Conservation (phyloP, 2,797 vertebrate genomes). For the Sebastes wilsoni region DNA sequence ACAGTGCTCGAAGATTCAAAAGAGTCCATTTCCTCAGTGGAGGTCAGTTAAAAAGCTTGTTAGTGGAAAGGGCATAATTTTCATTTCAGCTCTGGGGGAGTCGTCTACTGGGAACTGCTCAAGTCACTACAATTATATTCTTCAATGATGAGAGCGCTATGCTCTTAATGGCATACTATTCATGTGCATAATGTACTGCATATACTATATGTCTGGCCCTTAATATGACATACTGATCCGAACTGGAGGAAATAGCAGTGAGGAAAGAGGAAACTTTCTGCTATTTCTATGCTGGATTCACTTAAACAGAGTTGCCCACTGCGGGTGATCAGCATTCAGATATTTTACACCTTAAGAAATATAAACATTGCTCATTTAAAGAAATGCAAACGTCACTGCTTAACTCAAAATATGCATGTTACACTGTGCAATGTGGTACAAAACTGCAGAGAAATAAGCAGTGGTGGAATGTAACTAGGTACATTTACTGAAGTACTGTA, state of each 20-base stretch:
- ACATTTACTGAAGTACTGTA: not conserved
- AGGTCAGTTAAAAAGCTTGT: conserved; percentile 54
- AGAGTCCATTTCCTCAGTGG: conserved; percentile 25
- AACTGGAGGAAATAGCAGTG: not conserved
- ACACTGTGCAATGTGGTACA: not conserved
- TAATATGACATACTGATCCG: conserved; percentile 41
- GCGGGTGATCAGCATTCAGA: not conserved
- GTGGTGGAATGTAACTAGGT: not conserved
- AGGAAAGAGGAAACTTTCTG: not conserved
- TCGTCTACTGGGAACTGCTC: conserved; percentile 38
- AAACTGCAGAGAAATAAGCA: not conserved
- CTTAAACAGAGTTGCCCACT: not conserved
- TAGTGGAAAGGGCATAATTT: conserved; percentile 60
- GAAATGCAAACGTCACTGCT: not conserved
- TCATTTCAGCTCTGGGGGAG: conserved; percentile 30
- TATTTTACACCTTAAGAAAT: not conserved
- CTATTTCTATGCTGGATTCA: not conserved
- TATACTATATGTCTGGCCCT: conserved; percentile 21
- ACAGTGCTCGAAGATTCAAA: conserved; percentile 16
- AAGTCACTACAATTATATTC: conserved; percentile 51
- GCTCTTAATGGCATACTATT: conserved; percentile 49
- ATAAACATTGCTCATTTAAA: not conserved
- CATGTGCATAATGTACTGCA: conserved; percentile 41
- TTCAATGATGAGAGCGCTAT: conserved; percentile 4
- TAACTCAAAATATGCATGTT: not conserved